phyloP scores from a whole-genome alignment of 2,888 invertebrate genomes.

The Diaperis boleti region DNA sequence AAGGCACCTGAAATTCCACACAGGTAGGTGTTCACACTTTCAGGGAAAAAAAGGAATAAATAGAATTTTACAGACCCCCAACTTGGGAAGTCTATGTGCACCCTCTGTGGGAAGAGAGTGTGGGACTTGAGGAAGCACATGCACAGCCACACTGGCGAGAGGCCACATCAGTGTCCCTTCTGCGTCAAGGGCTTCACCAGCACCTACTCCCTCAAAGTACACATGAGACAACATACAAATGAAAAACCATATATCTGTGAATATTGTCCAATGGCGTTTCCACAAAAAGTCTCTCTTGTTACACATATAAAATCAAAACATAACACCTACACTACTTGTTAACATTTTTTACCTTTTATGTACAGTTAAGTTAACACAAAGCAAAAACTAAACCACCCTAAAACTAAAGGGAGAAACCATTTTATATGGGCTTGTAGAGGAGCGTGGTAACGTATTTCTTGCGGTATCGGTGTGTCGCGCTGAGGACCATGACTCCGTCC shows the following conservation, averaged over 20 bases:
- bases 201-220: conserved; percentile 56
- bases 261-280: conserved; percentile 54
- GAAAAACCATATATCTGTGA: conserved; percentile 58
- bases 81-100: conserved; percentile 53
- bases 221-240: conserved; percentile 57
- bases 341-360: conserved; percentile 1
- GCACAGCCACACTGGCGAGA: conserved; percentile 57
- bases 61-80: conserved; percentile 40
- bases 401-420: conserved; percentile 5
- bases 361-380: conserved; percentile 20
- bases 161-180: conserved; percentile 52
- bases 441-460: conserved; percentile 99
- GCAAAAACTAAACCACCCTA: conserved; percentile 15
- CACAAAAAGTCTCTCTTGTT: conserved; percentile 56
- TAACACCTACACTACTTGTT: conserved; percentile 9
- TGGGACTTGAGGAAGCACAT: conserved; percentile 55
- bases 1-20: conserved; percentile 55
- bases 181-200: conserved; percentile 57
- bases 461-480: conserved; percentile 97
- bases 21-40: conserved; percentile 45
- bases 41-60: conserved; percentile 7
- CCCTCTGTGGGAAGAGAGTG: conserved; percentile 57
- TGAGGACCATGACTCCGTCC: conserved; percentile 99
- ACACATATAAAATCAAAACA: conserved; percentile 58
- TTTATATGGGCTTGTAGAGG: conserved; percentile 96